phyloP scores from a whole-genome alignment of 2,888 invertebrate genomes.

The Hirtodrosophila confusa region DNA sequence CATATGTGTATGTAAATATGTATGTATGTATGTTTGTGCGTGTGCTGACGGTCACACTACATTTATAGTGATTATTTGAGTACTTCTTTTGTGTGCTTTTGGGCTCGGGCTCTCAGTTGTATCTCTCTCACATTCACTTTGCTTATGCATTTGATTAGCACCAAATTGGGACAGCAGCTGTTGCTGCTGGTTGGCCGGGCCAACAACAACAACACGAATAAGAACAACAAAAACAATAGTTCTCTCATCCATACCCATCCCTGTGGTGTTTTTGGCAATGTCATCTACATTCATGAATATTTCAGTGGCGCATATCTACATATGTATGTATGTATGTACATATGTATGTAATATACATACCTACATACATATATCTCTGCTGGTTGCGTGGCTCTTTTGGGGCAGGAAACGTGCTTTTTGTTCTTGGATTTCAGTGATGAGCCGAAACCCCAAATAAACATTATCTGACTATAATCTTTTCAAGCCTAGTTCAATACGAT shows the following conservation, averaged over 20 bases:
- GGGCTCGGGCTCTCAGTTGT: slow-evolving; percentile 14
- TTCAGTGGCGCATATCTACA: slow-evolving; percentile 26
- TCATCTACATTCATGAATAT: slow-evolving; percentile 58
- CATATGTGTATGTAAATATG: slow-evolving; percentile 25
- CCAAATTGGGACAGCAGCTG: slow-evolving; percentile 70
- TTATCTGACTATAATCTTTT: background rate
- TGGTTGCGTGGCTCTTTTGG: slow-evolving; percentile 28
- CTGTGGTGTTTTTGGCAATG: slow-evolving; percentile 36
- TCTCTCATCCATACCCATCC: slow-evolving; percentile 2
- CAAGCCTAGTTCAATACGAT: no score
- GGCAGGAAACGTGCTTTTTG: slow-evolving; percentile 31
- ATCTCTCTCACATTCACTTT: slow-evolving; percentile 34
- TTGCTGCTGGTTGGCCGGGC: slow-evolving; percentile 56
- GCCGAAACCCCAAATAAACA: background rate
- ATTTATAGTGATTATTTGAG: slow-evolving; percentile 57
- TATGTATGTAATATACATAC: background rate
- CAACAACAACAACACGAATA: slow-evolving; percentile 19
- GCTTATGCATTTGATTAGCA: slow-evolving; percentile 72
- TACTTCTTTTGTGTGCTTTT: slow-evolving; percentile 45
- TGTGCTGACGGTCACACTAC: slow-evolving; percentile 47
- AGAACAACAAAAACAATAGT: slow-evolving; percentile 6
- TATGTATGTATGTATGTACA: background rate
- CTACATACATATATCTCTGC: slow-evolving; percentile 10
- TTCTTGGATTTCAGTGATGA: slow-evolving; percentile 38
- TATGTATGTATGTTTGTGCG: background rate